phyloP scores from a whole-genome alignment of 37 sponge, comb jelly and placozoan species.

The Crambe crambe region DNA sequence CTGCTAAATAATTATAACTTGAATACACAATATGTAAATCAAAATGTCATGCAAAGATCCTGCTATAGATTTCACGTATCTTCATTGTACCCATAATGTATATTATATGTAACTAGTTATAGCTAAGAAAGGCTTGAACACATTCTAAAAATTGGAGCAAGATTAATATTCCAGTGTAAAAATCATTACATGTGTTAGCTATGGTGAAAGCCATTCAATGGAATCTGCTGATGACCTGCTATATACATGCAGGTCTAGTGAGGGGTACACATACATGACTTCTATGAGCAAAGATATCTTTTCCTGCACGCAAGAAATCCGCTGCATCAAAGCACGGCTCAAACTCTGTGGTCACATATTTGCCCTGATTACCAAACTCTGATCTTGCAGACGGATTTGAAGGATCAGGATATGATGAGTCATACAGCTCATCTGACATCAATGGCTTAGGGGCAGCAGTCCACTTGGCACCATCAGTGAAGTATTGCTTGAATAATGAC shows the following conservation, averaged over 20 bases:
- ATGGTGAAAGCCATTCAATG: not conserved
- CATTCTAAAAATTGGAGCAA: too few species aligned
- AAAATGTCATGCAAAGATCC: too few species aligned
- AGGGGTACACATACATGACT: conserved; percentile 62
- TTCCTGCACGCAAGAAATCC: conserved; percentile 77
- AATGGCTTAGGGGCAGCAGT: conserved; percentile 74
- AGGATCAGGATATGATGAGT: conserved; percentile 37
- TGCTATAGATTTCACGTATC: too few species aligned
- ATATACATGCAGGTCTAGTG: too few species aligned
- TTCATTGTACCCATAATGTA: too few species aligned
- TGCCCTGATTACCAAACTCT: conserved; percentile 36
- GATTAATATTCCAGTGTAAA: too few species aligned
- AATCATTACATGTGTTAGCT: not conserved
- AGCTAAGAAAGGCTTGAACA: too few species aligned
- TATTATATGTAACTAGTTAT: too few species aligned
- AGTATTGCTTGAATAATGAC: conserved; percentile 67
- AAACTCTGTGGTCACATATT: conserved; percentile 79
- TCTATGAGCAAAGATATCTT: conserved; percentile 76
- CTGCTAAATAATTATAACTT: too few species aligned
- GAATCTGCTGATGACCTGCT: not conserved
- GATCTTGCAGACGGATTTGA: conserved; percentile 15
- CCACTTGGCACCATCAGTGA: conserved; percentile 67
- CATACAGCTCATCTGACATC: conserved; percentile 66
- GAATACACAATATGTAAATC: too few species aligned
- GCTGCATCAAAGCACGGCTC: conserved; percentile 86